Evolutionary conservation across 1,140 invertebrate genomes (phyloP).

Genomic region (Conus ventricosus): DNA sequence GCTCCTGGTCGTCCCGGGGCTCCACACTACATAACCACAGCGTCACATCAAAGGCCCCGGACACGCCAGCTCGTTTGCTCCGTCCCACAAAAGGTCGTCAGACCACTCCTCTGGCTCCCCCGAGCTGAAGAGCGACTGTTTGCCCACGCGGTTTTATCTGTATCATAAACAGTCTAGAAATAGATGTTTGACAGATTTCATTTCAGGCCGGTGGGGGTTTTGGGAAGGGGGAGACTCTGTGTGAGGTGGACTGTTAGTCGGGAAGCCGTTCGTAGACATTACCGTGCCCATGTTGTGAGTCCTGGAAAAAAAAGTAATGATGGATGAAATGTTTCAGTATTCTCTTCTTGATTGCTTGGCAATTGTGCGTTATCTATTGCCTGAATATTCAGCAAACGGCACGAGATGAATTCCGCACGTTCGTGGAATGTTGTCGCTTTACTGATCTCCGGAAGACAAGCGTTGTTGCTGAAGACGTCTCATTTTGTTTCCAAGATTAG

Average conservation of each 20-base stretch:
- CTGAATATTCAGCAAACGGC: too few relatives aligned
- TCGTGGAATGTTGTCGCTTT: too few relatives aligned
- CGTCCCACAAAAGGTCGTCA: not conserved
- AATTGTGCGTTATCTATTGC: too few relatives aligned
- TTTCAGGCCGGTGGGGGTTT: not conserved
- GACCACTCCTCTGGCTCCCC: not conserved
- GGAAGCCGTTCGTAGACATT: not conserved
- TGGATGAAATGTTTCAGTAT: too few relatives aligned
- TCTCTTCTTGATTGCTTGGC: too few relatives aligned
- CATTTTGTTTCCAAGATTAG: too few relatives aligned
- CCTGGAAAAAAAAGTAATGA: too few relatives aligned
- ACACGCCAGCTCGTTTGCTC: not conserved
- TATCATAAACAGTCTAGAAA: constrained; percentile 8
- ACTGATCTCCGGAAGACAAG: too few relatives aligned
- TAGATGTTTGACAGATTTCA: not conserved
- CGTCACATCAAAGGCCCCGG: not conserved
- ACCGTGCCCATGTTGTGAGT: too few relatives aligned
- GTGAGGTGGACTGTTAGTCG: not conserved
- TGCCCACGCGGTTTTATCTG: not conserved
- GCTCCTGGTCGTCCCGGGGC: not conserved
- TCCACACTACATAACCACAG: constrained; percentile 6
- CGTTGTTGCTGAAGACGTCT: too few relatives aligned
- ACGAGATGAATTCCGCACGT: too few relatives aligned
- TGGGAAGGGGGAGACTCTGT: not conserved
- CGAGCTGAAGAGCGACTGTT: not conserved